Conservation (phyloP, 2,113 vertebrate genomes). For the Semicossyphus pulcher region DNA sequence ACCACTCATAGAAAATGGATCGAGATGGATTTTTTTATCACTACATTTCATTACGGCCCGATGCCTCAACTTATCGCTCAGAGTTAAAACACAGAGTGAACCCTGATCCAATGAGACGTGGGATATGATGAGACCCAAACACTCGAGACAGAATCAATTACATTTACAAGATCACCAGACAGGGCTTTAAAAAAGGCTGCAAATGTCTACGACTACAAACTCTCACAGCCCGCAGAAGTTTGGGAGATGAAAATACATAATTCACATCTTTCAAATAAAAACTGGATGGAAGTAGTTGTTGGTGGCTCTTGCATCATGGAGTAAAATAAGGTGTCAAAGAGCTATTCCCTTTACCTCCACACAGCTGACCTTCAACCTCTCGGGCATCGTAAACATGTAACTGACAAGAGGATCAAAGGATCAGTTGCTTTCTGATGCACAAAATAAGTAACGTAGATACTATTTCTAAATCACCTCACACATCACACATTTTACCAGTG, state of each 20-base stretch:
- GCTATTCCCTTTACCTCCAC: too few relatives aligned
- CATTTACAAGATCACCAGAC: not conserved
- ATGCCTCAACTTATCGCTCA: not conserved
- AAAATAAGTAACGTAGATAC: too few relatives aligned
- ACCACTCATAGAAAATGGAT: not conserved
- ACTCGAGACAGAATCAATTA: slow-evolving; percentile 16
- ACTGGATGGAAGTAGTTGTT: not conserved
- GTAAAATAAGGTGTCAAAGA: too few relatives aligned
- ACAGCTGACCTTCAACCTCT: too few relatives aligned
- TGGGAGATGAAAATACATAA: not conserved
- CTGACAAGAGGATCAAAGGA: too few relatives aligned
- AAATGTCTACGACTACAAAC: not conserved
- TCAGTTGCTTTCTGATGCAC: too few relatives aligned
- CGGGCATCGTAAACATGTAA: too few relatives aligned
- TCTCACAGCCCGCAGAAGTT: not conserved
- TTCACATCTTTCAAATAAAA: not conserved
- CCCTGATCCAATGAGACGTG: not conserved
- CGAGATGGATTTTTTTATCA: not conserved
- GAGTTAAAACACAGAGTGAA: not conserved
- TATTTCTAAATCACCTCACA: too few relatives aligned
- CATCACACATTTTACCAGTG: too few relatives aligned
- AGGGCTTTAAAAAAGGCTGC: not conserved
- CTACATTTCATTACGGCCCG: not conserved
- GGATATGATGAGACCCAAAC: slow-evolving; percentile 9
- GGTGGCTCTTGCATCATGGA: too few relatives aligned